Percentiles rank a stretch among this genome's conserved stretches.
These are phyloP conservation scores for Xestia ashworthii DNA, from an alignment of 2,888 invertebrate species.

Conservation along the genomic window DNA sequence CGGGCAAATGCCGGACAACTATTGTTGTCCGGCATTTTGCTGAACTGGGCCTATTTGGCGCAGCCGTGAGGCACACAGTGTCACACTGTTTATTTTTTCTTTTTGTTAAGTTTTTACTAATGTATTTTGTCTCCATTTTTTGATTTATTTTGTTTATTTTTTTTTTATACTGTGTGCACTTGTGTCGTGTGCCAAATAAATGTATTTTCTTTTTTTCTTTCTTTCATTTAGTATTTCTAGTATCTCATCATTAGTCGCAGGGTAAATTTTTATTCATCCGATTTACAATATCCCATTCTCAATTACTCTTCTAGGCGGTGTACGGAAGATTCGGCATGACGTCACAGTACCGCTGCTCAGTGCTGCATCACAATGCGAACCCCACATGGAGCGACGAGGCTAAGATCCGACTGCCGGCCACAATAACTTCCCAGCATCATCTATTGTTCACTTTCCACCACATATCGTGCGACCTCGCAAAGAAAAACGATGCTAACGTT, in stretches of 20 bases:
- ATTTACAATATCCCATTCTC: not conserved
- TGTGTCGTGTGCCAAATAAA: too few relatives aligned
- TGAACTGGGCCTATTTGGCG: too few relatives aligned
- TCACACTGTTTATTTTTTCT: too few relatives aligned
- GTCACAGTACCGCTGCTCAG: conserved; percentile 93
- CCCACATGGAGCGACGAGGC: conserved; percentile 98
- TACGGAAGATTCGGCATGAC: conserved; percentile 90
- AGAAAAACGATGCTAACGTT: conserved; percentile 94
- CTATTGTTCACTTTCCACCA: conserved; percentile 98
- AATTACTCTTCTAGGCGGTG: conserved; percentile 75
- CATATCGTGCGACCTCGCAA: conserved; percentile 97
- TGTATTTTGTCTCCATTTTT: too few relatives aligned
- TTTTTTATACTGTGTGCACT: too few relatives aligned
- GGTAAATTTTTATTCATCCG: not conserved
- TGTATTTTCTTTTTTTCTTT: too few relatives aligned
- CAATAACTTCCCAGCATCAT: conserved; percentile 96
- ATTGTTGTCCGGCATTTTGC: too few relatives aligned
- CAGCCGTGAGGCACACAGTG: too few relatives aligned
- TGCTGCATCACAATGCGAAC: conserved; percentile 96
- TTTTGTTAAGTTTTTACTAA: too few relatives aligned
- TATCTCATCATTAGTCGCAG: not conserved
- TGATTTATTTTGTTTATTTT: too few relatives aligned
- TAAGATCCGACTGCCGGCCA: conserved; percentile 97
- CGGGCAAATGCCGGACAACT: too few relatives aligned
- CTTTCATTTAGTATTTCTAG: not conserved